A percentile compares a stretch with the other conserved stretches of the same genome.
phyloP scores from a whole-genome alignment of 2,113 vertebrate species.

The human (Homo sapiens) region GRCh38 chr4:7532501-7533000 shows the following conservation, averaged over 20 bases:
- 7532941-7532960: not conserved
- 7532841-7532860: not conserved
- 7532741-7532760: not conserved
- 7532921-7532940: not conserved
- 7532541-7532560: rapidly evolving
- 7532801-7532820: too few species aligned
- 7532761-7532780: not conserved
- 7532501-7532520: rapidly evolving
- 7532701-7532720: too few species aligned
- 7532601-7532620: not conserved
- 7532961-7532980: not conserved
- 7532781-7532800: not conserved
- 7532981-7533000: not conserved
- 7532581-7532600: rapidly evolving
- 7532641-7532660: not conserved
- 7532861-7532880: not conserved
- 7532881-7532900: not conserved
- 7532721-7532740: not conserved
- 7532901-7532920: rapidly evolving
- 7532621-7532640: not conserved
- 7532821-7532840: not conserved
- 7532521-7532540: not conserved
- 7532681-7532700: too few species aligned
- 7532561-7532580: rapidly evolving
- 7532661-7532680: too few species aligned